phyloP scores from a whole-genome alignment of 2,888 invertebrate genomes.

The Microplitis deprimator region DNA sequence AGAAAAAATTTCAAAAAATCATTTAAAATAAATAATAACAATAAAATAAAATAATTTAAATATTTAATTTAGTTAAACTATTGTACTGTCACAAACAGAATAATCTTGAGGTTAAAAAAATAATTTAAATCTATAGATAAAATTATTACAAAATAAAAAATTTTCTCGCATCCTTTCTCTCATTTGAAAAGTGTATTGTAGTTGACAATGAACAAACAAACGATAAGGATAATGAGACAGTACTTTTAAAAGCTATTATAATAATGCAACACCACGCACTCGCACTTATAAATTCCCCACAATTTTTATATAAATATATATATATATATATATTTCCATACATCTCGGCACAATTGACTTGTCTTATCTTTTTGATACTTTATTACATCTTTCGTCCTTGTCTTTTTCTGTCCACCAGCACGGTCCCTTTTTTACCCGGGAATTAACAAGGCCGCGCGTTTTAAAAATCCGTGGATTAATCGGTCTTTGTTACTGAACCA shows the following conservation, averaged over 20 bases:
- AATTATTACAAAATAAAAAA: constrained; percentile 8
- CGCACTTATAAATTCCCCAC: constrained; percentile 11
- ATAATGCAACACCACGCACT: not conserved
- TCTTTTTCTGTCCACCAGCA: not conserved
- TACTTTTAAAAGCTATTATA: constrained; percentile 17
- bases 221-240: constrained; percentile 41
- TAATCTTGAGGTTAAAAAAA: not conserved
- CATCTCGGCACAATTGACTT: constrained; percentile 36
- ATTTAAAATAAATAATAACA: not conserved
- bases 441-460: constrained; percentile 42
- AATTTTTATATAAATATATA: not conserved
- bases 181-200: not conserved
- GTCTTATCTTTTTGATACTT: constrained; percentile 38
- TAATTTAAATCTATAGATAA: not conserved
- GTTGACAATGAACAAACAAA: constrained; percentile 22
- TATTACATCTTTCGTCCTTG: constrained; percentile 25
- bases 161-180: constrained; percentile 15
- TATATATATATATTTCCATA: constrained; percentile 8
- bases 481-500: constrained; percentile 35
- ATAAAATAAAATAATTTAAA: not conserved
- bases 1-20: too few relatives aligned
- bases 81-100: too few relatives aligned
- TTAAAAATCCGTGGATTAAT: constrained; percentile 38
- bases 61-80: too few relatives aligned
- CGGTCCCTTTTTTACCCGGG: constrained; percentile 3